Evolutionary conservation across 2,888 invertebrate species (phyloP).

Genomic region (Habrosyne pyritoides): DNA sequence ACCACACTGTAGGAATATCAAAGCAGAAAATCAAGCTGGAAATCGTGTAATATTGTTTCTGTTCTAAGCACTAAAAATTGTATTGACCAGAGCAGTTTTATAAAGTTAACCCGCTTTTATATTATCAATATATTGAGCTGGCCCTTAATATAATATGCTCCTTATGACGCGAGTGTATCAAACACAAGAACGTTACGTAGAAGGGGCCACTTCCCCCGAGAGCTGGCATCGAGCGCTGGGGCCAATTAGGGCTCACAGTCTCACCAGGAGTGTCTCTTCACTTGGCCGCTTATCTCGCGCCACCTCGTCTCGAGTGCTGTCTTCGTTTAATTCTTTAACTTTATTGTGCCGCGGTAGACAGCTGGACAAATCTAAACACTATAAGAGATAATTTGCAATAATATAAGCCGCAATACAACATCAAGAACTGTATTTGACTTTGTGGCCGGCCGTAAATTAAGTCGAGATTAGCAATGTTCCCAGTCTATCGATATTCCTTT

Average conservation of each 20-base stretch:
- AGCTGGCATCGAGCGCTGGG: conserved; percentile 38
- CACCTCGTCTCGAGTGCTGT: conserved; percentile 6
- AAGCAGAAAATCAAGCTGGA: background rate
- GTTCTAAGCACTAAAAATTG: too few species aligned
- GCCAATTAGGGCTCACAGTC: conserved; percentile 42
- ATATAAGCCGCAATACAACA: background rate
- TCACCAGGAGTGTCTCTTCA: conserved; percentile 17
- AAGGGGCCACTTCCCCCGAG: conserved; percentile 27
- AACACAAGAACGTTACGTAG: conserved; percentile 21
- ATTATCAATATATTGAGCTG: too few species aligned
- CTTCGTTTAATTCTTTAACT: conserved; percentile 2
- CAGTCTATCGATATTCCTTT: conserved; percentile 21
- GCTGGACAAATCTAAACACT: background rate
- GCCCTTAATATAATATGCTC: too few species aligned
- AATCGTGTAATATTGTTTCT: conserved; percentile 8
- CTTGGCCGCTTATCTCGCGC: conserved; percentile 12
- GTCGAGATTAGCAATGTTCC: conserved; percentile 12
- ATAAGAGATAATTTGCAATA: background rate
- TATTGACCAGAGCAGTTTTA: too few species aligned
- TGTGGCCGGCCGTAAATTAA: conserved; percentile 12
- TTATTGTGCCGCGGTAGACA: background rate
- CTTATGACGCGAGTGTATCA: conserved; percentile 34
- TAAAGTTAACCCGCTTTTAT: too few species aligned
- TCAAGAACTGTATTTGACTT: background rate
- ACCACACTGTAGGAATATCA: background rate